Base-by-base conservation (phyloP, 2,888 invertebrate species). In the Congeria kusceri region DNA sequence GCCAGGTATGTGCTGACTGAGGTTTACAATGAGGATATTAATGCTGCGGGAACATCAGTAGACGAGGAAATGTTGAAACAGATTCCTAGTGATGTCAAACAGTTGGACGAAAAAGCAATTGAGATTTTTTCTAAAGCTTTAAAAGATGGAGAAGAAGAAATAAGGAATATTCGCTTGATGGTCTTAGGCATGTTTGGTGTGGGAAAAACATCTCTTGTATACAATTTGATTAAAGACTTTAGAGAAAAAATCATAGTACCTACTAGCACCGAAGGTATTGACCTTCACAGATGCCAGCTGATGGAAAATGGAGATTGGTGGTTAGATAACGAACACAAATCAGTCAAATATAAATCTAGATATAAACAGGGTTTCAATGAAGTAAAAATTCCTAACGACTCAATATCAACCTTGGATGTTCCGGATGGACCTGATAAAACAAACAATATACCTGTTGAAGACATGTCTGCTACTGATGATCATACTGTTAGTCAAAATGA, bases 181-280 rank as follows among this genome's bases (percentile, higher is more conserved):
- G 68, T 80, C 15, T 69, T 80, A 11, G 80, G 80, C n/a, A 75
- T 76, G 80, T 80, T 68, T 75, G 59, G 29, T n/a, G 80, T 75
- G 28, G 80, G 80, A 25, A 80, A 80, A 65, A 80, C 80, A n/a
- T 65, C 71, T 20, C 72, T 80, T 18, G 68, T 80, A 3, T 44
- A 57, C 28, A 80, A 76, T 28, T 46, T 75, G 20, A 23, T 78
- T 0, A 25, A 56, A 18, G 65, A 61, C 20, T 56, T 25, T 4
- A 25, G 25, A 20, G 56, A 56, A 9, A 56, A 25, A 20, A 25
- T 18, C 56, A 25, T 25, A 25, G 11, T 5, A 4, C n/a, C 18
- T 9, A 7, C 25, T 18, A 28, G 53, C 25, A 56, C 29, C 25
- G 28, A 53, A 56, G 13, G 57, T 32, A 66, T 53, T 23, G 53